Evolutionary conservation across 2,113 vertebrate species (phyloP), one percentile per base, ranked within the genome.

Genomic region (Cavia porcellus): DNA sequence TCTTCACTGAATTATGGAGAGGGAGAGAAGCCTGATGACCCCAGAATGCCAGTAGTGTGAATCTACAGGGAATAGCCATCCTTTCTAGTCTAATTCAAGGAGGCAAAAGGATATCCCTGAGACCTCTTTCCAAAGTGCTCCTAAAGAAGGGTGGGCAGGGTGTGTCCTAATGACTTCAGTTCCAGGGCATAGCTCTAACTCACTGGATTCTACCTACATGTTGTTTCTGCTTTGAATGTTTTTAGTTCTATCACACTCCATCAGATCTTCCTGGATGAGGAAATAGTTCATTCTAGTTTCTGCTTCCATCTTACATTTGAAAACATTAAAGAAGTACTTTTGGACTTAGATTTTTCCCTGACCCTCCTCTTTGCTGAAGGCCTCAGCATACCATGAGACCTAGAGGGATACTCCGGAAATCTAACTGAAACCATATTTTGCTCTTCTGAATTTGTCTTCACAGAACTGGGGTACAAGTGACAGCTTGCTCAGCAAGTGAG

Each of bases 261-360:
- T 93, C 47, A 90, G 92, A 90, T 45, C 6, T 88, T 97, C 52
- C 72, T 95, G 32, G 86, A 95, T 24, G n/a, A 25, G 22, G 25
- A 4, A 86, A 19, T n/a, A 55, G 35, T 88, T 92, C 45, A 82
- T 91, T 89, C n/a, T 92, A 79, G 42, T 42, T 96, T 35, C 22
- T 84, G 72, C 20, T 92, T 93, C 79, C n/a, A 92, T 52, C 10
- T 61, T 89, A 86, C 59, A 62, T 84, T 92, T 95, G 72, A 77
- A 92, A 96, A 93, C 66, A 90, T 90, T 89, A 90, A 88, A 86
- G 57, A 93, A 82, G 82, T 80, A 72, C 30, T 87, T 95, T 75
- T 24, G 17, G 62, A 68, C 35, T 90, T 95, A 86, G 57, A 17
- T 7, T 52, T 47, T 14, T 38, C 30, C 55, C 30, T 0, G 2